phyloP scores from a whole-genome alignment of 35 echinoderm and acorn worm genomes.

The Diadema setosum region DNA sequence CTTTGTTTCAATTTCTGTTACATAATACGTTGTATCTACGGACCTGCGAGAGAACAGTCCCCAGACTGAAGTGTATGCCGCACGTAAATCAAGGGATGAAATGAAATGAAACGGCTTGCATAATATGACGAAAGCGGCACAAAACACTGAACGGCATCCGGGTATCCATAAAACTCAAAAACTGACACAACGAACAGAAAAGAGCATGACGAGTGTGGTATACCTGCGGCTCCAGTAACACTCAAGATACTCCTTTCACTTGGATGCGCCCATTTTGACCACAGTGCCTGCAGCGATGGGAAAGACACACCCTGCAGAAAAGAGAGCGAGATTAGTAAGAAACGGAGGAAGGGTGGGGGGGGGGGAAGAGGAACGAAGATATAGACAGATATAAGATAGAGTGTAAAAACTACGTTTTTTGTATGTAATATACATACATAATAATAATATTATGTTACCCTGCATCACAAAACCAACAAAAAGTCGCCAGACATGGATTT shows the following conservation, averaged over 20 bases:
- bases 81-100: background rate
- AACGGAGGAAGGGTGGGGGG: no score
- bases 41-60: no score
- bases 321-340: no score
- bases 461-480: no score
- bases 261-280: conserved; percentile 81
- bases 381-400: no score
- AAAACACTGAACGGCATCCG: background rate
- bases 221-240: conserved; percentile 70
- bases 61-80: background rate
- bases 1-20: no score
- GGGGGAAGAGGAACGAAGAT: no score
- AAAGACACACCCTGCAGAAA: conserved; percentile 78
- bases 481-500: no score
- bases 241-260: conserved; percentile 67
- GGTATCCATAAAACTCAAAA: background rate
- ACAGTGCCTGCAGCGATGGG: conserved; percentile 82
- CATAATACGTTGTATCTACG: no score
- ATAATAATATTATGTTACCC: no score
- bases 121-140: background rate
- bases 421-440: no score
- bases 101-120: background rate
- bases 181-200: background rate
- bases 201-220: background rate
- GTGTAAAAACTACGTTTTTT: no score